Percentiles rank a stretch among this genome's conserved stretches.
phyloP scores from a whole-genome alignment of 2,113 vertebrate species.

The Heterochromis multidens region DNA sequence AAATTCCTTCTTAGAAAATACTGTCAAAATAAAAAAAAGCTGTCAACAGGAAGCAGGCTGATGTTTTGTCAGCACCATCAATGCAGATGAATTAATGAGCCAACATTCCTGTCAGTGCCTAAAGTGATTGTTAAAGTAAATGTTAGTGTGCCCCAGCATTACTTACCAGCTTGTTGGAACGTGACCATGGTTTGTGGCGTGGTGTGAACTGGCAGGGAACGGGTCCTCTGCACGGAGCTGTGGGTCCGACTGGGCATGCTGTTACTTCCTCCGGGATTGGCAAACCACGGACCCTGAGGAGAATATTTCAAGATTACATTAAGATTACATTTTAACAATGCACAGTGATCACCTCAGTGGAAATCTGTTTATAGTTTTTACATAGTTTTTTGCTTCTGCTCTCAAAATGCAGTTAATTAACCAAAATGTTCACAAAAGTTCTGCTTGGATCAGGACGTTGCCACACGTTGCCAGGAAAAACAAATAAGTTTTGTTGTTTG shows the following conservation, averaged over 20 bases:
- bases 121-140: neutral
- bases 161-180: conserved; percentile 92
- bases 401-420: neutral
- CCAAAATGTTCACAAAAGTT: neutral
- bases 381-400: neutral
- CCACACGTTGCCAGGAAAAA: no score
- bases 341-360: neutral
- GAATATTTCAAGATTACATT: neutral
- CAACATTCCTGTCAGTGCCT: neutral
- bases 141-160: neutral
- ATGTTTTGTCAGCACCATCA: neutral
- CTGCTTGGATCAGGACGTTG: neutral
- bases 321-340: neutral
- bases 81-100: neutral
- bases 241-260: conserved; percentile 97
- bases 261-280: conserved; percentile 96
- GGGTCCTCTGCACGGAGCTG: conserved; percentile 96
- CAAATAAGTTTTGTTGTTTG: no score
- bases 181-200: conserved; percentile 92
- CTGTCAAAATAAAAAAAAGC: neutral
- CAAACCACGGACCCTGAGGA: conserved; percentile 94
- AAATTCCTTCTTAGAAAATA: no score
- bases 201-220: conserved; percentile 94
- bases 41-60: neutral
- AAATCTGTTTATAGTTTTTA: neutral